phyloP scores from a whole-genome alignment of 2,888 invertebrate genomes.

The Myathropa florea region DNA sequence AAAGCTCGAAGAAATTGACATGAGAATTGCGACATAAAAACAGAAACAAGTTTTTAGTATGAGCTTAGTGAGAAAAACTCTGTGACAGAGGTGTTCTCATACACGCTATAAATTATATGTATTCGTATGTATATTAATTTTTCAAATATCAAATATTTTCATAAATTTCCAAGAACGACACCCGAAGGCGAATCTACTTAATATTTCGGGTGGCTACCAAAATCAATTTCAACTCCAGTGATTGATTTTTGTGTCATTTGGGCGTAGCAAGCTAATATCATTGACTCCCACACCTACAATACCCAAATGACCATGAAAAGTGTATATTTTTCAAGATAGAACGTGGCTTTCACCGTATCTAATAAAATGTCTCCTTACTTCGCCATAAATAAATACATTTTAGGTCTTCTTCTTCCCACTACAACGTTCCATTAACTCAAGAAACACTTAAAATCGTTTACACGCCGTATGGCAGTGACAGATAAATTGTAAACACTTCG shows the following conservation, averaged over 20 bases:
- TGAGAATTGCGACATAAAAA: too few species aligned
- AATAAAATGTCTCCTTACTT: not conserved
- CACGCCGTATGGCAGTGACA: conserved; percentile 6
- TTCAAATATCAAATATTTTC: not conserved
- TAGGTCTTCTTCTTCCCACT: not conserved
- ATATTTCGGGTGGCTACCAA: not conserved
- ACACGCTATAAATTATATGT: not conserved
- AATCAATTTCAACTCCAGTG: not conserved
- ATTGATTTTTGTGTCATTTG: not conserved
- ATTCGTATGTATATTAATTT: not conserved
- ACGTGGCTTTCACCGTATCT: not conserved
- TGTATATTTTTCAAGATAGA: not conserved
- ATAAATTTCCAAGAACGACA: not conserved
- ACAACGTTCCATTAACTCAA: not conserved
- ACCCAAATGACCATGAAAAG: not conserved
- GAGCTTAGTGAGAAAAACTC: not conserved
- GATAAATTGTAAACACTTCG: not conserved
- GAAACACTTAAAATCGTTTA: conserved; percentile 12
- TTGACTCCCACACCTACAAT: not conserved
- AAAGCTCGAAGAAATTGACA: too few species aligned
- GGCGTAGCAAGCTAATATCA: not conserved
- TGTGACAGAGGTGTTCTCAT: not conserved
- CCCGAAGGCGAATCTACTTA: not conserved
- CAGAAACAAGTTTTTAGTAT: not conserved
- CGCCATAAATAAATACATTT: not conserved